These are phyloP conservation scores for Sandelia bainsii DNA, from an alignment of 2,797 vertebrate genomes.

Conservation along the genomic window DNA sequence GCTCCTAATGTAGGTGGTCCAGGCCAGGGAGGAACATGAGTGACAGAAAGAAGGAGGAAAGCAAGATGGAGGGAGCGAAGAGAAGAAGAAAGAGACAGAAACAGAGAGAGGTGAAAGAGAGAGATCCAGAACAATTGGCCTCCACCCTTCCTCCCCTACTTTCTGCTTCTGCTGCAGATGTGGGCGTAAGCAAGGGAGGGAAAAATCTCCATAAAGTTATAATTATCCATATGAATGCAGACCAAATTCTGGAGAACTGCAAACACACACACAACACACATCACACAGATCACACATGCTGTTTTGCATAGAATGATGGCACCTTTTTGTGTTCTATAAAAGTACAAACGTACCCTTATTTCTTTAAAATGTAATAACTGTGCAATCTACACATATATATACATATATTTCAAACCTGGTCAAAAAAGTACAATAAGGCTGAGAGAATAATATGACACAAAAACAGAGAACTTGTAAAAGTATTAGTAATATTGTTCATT, in stretches of 20 bases:
- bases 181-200: conserved; percentile 76
- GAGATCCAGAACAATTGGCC: conserved; percentile 66
- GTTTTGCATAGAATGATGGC: conserved; percentile 29
- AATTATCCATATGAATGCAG: conserved; percentile 85
- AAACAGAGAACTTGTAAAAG: conserved; percentile 36
- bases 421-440: conserved; percentile 6
- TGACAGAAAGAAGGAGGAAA: conserved; percentile 42
- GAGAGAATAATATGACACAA: conserved; percentile 25
- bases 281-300: conserved; percentile 36
- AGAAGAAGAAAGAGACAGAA: conserved; percentile 34
- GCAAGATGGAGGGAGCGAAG: conserved; percentile 23
- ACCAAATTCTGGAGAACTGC: conserved; percentile 78
- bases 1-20: conserved; percentile 80
- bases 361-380: conserved; percentile 11
- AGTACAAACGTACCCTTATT: conserved; percentile 13
- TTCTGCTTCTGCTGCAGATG: conserved; percentile 82
- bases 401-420: background rate
- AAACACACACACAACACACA: conserved; percentile 47
- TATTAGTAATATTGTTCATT: conserved; percentile 20
- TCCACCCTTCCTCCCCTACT: conserved; percentile 76
- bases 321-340: conserved; percentile 35
- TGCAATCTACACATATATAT: background rate
- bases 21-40: conserved; percentile 68
- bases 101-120: conserved; percentile 42
- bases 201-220: conserved; percentile 83